phyloP scores from a whole-genome alignment of 1,140 invertebrate genomes.

The Anagrus nilaparvatae region DNA sequence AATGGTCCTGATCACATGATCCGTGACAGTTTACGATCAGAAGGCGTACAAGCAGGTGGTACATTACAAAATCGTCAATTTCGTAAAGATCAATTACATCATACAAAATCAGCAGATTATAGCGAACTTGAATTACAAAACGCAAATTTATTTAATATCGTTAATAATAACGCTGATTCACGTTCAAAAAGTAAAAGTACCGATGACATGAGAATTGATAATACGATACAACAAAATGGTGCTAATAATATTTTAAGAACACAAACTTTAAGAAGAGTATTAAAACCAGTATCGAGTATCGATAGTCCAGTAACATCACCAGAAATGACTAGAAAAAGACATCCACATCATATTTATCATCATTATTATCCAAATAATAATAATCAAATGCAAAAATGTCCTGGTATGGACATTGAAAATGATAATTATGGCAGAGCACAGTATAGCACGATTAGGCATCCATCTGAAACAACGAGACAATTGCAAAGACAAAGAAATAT shows the following conservation, averaged over 20 bases:
- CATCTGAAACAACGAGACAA: constrained; percentile 38
- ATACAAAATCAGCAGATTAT: constrained; percentile 66
- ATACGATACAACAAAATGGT: constrained; percentile 47
- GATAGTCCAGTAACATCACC: constrained; percentile 81
- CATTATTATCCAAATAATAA: constrained; percentile 45
- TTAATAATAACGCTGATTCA: constrained; percentile 58
- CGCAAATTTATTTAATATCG: constrained; percentile 49
- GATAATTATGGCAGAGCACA: constrained; percentile 37
- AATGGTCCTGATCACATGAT: constrained; percentile 37
- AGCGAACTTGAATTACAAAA: constrained; percentile 60
- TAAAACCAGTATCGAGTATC: constrained; percentile 82
- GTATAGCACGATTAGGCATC: constrained; percentile 33
- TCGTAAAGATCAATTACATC: constrained; percentile 54
- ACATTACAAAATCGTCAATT: constrained; percentile 48
- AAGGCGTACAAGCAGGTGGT: constrained; percentile 71
- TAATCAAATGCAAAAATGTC: constrained; percentile 41
- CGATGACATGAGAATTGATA: constrained; percentile 65
- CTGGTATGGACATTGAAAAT: constrained; percentile 36
- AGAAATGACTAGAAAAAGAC: constrained; percentile 69
- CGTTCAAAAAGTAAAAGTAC: constrained; percentile 78
- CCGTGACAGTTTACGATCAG: constrained; percentile 54
- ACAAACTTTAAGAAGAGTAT: constrained; percentile 86
- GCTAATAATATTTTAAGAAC: too few relatives aligned
- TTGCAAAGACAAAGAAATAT: constrained; percentile 44
- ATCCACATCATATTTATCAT: constrained; percentile 47